Evolutionary conservation across 2,888 invertebrate species (phyloP), one percentile per base, ranked within the genome.

Genomic region (Philereme transversata): DNA sequence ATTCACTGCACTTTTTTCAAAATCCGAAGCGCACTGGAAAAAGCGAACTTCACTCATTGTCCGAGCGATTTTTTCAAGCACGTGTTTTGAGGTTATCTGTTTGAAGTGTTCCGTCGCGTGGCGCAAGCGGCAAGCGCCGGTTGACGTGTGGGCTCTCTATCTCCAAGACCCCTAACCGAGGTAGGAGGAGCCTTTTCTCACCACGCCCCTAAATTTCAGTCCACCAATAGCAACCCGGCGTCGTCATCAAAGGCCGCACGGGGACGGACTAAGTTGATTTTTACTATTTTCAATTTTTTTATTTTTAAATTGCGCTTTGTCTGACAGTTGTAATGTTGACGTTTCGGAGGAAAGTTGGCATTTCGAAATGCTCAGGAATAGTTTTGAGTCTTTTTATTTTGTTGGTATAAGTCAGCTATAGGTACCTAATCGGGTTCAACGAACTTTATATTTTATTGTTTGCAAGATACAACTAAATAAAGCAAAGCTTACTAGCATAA

Each of bases 111-210:
- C 67, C 76, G 81, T 71, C 84, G 87, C 90, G 88, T 84, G 90
- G 91, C 90, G 90, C 90, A 77, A 80, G 79, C 87, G 82, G 78
- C 90, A 77, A 88, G 90, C 91, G 92, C 91, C 87, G 82, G 87
- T 80, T 85, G 84, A 86, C 85, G 87, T 90, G 88, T 91, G 90
- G 78, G 74, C 77, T 78, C 83, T 76, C 76, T 74, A 75, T 77
- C 79, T 71, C 74, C 70, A 69, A 82, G 83, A 84, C 84, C 88
- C 88, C 87, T 86, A 84, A 76, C 86, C 65, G 84, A 72, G 78
- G 80, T 77, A 84, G 93, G 93, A 81, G 90, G 86, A 73, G 82
- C 83, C 67, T 62, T 45, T 47, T 35, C 47, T 73, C 67, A 74
- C 88, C 86, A 82, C 92, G 88, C 90, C 91, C 71, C 69, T 74